phyloP scores from a whole-genome alignment of 2,797 vertebrate species.

The Paramormyrops hopkinsi region DNA sequence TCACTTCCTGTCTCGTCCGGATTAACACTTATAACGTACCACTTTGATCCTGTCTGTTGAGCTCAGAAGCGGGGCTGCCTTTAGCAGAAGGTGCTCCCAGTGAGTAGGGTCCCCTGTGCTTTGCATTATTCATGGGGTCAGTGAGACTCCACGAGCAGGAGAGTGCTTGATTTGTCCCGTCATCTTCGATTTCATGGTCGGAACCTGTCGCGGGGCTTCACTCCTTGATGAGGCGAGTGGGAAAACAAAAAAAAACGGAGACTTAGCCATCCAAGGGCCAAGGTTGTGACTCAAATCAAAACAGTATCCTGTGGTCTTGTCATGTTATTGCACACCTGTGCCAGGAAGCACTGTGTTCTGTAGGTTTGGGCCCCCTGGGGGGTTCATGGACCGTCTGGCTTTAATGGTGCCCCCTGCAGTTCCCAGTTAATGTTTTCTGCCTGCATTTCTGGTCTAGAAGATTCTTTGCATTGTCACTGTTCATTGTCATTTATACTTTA shows the following conservation, averaged over 20 bases:
- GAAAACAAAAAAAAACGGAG: constrained; percentile 42
- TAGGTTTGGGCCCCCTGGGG: background rate
- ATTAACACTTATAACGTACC: constrained; percentile 37
- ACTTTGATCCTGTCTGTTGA: constrained; percentile 21
- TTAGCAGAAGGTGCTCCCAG: constrained; percentile 21
- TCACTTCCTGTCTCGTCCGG: constrained; percentile 35
- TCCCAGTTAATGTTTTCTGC: background rate
- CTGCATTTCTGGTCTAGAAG: background rate
- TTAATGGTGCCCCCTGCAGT: background rate
- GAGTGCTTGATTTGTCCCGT: constrained; percentile 47
- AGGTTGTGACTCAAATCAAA: constrained; percentile 47
- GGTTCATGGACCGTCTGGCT: background rate
- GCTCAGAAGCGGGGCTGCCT: constrained; percentile 6
- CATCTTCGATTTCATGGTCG: constrained; percentile 53
- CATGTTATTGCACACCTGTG: background rate
- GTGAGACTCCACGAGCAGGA: constrained; percentile 39
- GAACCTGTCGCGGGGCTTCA: constrained; percentile 41
- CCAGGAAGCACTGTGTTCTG: background rate
- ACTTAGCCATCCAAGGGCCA: constrained; percentile 46
- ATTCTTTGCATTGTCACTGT: background rate
- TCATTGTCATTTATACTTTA: background rate
- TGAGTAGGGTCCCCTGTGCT: constrained; percentile 18
- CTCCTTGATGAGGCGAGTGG: constrained; percentile 55
- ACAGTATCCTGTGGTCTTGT: background rate
- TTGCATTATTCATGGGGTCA: constrained; percentile 57